Conservation (phyloP, 2,797 vertebrate genomes). For the Crotalus adamanteus region DNA sequence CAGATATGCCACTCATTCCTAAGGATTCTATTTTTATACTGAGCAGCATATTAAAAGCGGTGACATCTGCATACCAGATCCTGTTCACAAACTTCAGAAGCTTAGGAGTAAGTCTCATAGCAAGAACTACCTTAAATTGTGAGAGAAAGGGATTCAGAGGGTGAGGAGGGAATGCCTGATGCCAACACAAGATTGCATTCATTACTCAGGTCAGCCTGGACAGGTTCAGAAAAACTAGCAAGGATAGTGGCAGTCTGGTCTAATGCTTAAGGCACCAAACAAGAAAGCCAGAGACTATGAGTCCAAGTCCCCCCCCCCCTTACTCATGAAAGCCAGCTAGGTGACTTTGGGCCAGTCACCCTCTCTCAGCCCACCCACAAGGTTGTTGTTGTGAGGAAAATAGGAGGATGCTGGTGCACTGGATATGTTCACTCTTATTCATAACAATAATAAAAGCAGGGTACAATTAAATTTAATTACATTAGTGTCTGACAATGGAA, state of each 20-base stretch:
- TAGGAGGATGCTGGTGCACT: background rate
- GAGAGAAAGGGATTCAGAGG: background rate
- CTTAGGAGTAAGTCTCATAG: conserved; percentile 34
- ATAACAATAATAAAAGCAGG: background rate
- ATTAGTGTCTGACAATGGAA: background rate
- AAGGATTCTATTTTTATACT: conserved; percentile 55
- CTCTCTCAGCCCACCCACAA: background rate
- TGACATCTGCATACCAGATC: conserved; percentile 58
- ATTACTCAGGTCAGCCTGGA: background rate
- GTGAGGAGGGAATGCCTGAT: background rate
- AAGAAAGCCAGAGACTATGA: background rate
- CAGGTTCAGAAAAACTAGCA: background rate
- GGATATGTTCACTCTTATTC: background rate
- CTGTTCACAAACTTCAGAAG: conserved; percentile 61
- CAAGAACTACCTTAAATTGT: conserved; percentile 13
- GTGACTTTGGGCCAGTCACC: background rate
- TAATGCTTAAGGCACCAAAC: background rate
- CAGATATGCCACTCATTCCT: conserved; percentile 22
- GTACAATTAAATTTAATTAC: background rate
- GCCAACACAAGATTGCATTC: background rate
- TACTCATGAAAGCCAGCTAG: background rate
- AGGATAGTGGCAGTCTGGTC: background rate
- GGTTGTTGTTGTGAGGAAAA: background rate
- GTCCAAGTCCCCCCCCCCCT: background rate
- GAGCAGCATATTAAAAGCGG: conserved; percentile 57